Percentiles rank a stretch among this genome's conserved stretches.
Conservation (phyloP, 2,113 vertebrate genomes). For the Corynorhinus townsendii region DNA sequence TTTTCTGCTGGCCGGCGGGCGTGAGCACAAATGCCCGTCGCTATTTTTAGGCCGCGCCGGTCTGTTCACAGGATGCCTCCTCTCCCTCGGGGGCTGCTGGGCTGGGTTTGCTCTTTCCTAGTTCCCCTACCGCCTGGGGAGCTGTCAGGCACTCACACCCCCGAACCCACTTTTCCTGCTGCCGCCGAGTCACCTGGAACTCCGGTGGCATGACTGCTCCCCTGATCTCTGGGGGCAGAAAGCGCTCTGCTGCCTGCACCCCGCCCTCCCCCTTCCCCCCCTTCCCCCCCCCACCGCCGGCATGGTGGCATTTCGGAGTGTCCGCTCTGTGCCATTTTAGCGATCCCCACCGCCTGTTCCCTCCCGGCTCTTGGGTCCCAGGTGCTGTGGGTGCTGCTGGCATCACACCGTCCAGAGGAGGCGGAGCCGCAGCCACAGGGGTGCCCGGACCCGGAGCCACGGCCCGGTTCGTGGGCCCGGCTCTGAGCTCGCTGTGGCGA, state of each 20-base stretch:
- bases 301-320: background rate
- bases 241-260: background rate
- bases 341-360: rapidly evolving
- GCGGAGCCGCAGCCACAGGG: rapidly evolving
- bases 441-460: rapidly evolving
- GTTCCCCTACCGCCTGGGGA: constrained; percentile 57
- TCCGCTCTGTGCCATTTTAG: background rate
- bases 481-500: background rate
- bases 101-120: constrained; percentile 34
- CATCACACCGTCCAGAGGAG: background rate
- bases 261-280: background rate
- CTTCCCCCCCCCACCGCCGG: background rate
- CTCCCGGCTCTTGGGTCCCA: rapidly evolving
- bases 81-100: background rate
- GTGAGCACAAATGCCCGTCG: constrained; percentile 1
- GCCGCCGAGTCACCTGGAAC: constrained; percentile 17
- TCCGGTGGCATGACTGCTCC: background rate
- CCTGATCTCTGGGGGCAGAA: background rate
- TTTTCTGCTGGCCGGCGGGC: background rate
- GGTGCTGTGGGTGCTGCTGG: background rate
- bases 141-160: background rate
- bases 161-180: background rate
- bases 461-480: too few relatives aligned
- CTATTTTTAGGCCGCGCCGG: constrained; percentile 26
- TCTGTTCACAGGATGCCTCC: background rate